phyloP scores from a whole-genome alignment of 2,888 invertebrate genomes.

The Ganaspis brasiliensis region DNA sequence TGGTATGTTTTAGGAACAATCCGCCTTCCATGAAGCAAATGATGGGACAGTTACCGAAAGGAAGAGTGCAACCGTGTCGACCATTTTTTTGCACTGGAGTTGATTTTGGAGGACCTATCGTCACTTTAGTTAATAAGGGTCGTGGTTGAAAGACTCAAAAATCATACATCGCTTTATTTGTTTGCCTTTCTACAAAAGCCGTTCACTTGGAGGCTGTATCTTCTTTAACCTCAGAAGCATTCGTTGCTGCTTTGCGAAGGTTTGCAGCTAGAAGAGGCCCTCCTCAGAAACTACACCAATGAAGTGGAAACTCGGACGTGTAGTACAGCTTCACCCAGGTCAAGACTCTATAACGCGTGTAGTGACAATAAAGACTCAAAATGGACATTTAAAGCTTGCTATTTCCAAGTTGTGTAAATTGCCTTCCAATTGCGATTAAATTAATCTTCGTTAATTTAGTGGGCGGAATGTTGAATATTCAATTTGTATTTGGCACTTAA shows the following conservation, averaged over 20 bases:
- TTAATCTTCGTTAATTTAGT: slow-evolving; percentile 46
- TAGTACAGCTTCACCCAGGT: slow-evolving; percentile 49
- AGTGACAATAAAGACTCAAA: slow-evolving; percentile 41
- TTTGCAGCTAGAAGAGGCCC: slow-evolving; percentile 61
- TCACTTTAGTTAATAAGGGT: slow-evolving; percentile 51
- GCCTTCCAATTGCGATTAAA: slow-evolving; percentile 27
- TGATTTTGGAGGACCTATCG: slow-evolving; percentile 54
- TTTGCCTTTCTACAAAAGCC: slow-evolving; percentile 62
- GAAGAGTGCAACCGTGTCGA: slow-evolving; percentile 47
- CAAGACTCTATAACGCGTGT: slow-evolving; percentile 40
- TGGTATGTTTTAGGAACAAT: slow-evolving; percentile 51
- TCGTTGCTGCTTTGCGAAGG: slow-evolving; percentile 59
- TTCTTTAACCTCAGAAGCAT: slow-evolving; percentile 56
- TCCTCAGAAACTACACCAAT: slow-evolving; percentile 46
- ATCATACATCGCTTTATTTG: slow-evolving; percentile 59
- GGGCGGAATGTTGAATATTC: slow-evolving; percentile 51
- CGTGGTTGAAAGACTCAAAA: slow-evolving; percentile 53
- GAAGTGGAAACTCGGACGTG: slow-evolving; percentile 50
- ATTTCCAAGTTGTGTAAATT: slow-evolving; percentile 50
- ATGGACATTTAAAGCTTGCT: slow-evolving; percentile 34
- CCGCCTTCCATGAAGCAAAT: slow-evolving; percentile 32
- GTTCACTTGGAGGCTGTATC: slow-evolving; percentile 63
- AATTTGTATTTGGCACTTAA: too few relatives aligned
- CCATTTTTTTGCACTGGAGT: slow-evolving; percentile 48
- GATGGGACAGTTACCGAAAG: slow-evolving; percentile 23